Base-by-base conservation (phyloP, 1,140 invertebrate species). In the Frieseomelitta varia region DNA sequence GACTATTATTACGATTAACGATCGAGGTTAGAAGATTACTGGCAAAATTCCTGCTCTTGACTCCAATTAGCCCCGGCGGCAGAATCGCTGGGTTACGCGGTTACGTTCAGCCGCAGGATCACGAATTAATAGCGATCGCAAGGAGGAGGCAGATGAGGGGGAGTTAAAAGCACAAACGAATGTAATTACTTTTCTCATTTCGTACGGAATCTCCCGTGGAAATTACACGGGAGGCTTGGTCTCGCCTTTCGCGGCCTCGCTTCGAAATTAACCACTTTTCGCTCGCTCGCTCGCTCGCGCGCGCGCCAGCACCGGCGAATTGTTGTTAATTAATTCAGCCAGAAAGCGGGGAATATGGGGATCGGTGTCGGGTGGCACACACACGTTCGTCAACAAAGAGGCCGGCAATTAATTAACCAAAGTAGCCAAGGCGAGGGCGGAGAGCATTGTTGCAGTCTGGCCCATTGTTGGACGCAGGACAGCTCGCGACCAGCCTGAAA, bases 341-440 rank as follows among this genome's bases (percentile, higher is more conserved):
- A 68, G 87, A 82, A 86, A 82, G 71, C 87, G 69, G 65, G 51
- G 61, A 85, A 81, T 81, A 81, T 85, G 78, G 78, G 81, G 68
- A 88, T 88, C 78, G 61, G 81, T 79, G 84, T 82, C 80, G 84
- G 58, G 39, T 17, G 21, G 75, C 58, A 61, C 58, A 53, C 82
- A 24, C 75, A 65, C 86, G 86, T 84, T 82, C 79, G 87, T 88
- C 87, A 88, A 88, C 87, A 88, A 85, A 88, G 87, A 88, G 83
- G 67, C 55, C 63, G 87, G 87, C 84, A 85, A 88, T 88, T 88
- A 88, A 88, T 88, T 88, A 88, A 88, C 79, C 87, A 85, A 88
- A 88, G 87, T 85, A 87, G 86, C 69, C 61, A 30, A 53, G 39
- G n/a, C 39, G 78, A 51, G 47, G 81, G 61, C n/a, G 34, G 68